A percentile compares a stretch with the other conserved stretches of the same genome.
Evolutionary conservation across 2,113 vertebrate species (phyloP).

Genomic region (Thinocorus orbignyianus): DNA sequence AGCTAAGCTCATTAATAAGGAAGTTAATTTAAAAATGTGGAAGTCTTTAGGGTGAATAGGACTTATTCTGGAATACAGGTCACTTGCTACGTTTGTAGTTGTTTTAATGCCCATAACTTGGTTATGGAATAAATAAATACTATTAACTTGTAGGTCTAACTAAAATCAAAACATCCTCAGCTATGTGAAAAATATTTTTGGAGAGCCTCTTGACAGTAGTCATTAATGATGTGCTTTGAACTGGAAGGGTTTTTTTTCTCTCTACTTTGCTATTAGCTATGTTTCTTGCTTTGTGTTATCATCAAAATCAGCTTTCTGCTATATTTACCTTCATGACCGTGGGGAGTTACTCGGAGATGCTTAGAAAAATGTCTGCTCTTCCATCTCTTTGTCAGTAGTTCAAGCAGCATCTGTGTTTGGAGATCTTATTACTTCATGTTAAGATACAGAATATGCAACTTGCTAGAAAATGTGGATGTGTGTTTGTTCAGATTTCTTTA

Average conservation of each 20-base stretch:
- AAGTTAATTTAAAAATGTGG: neutral
- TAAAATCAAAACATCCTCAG: constrained; percentile 9
- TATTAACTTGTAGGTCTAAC: neutral
- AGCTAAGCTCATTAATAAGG: neutral
- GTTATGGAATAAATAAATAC: constrained; percentile 38
- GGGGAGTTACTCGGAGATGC: constrained; percentile 20
- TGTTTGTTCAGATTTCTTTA: neutral
- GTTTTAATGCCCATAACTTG: neutral
- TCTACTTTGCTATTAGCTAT: constrained; percentile 50
- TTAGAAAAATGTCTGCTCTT: neutral
- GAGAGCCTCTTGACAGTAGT: constrained; percentile 45
- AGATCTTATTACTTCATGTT: neutral
- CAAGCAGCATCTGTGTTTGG: neutral
- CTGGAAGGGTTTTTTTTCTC: constrained; percentile 34
- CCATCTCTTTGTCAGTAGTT: neutral
- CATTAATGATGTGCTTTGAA: constrained; percentile 57
- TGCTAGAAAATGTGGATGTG: neutral
- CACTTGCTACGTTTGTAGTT: neutral
- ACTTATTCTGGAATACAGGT: neutral
- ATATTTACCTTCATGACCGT: constrained; percentile 8
- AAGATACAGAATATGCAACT: neutral
- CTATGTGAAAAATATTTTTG: constrained; percentile 18
- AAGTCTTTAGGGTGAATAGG: neutral
- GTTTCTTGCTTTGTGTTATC: constrained; percentile 44
- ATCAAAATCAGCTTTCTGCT: constrained; percentile 44